Evolutionary conservation across 2,797 vertebrate genomes (phyloP).

Genomic region (Chrysocyon brachyurus): DNA sequence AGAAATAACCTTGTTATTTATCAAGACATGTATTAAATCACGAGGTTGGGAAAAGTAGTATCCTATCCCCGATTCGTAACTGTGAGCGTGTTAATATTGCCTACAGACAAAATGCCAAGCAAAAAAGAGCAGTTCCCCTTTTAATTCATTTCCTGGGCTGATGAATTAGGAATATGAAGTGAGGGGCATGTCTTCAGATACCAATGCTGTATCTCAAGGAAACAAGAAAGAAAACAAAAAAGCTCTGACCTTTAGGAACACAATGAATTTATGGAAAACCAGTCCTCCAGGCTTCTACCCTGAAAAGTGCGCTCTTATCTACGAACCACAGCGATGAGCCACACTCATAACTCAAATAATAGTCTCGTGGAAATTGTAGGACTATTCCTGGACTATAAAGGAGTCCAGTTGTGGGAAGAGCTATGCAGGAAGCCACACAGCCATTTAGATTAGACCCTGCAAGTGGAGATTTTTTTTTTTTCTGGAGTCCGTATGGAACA

Average conservation of each 20-base stretch:
- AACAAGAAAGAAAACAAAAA: conserved; percentile 57
- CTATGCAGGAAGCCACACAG: background rate
- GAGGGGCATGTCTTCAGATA: background rate
- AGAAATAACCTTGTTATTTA: conserved; percentile 27
- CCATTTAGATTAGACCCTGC: conserved; percentile 30
- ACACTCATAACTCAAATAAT: conserved; percentile 64
- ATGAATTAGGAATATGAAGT: conserved; percentile 62
- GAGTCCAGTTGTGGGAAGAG: background rate
- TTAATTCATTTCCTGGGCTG: background rate
- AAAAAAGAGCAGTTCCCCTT: conserved; percentile 18
- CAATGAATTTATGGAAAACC: conserved; percentile 64
- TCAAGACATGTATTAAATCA: background rate
- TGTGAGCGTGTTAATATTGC: background rate
- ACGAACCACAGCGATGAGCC: conserved; percentile 30
- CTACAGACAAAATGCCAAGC: background rate
- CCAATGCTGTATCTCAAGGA: conserved; percentile 25
- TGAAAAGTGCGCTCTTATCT: conserved; percentile 75
- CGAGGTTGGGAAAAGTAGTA: background rate
- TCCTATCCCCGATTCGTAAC: background rate
- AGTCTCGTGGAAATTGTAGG: background rate
- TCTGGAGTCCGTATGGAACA: background rate
- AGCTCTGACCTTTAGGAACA: conserved; percentile 73
- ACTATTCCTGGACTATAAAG: conserved; percentile 59
- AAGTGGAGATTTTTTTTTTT: background rate
- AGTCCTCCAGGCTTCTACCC: conserved; percentile 3